Evolutionary conservation across 1,140 invertebrate species (phyloP).

Genomic region (Myzus persicae): DNA sequence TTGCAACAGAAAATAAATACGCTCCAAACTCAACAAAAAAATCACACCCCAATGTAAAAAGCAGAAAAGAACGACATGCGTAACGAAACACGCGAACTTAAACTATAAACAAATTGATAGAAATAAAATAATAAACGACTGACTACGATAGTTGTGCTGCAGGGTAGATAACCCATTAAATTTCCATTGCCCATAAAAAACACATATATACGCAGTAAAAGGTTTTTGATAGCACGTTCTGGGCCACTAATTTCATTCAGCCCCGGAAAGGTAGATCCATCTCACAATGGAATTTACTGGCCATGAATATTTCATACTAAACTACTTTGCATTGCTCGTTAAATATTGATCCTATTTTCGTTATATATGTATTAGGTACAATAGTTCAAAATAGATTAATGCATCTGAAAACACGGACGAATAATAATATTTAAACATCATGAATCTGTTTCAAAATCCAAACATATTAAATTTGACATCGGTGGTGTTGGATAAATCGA

Average conservation of each 20-base stretch:
- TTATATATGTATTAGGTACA: too few relatives aligned
- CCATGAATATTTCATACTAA: constrained; percentile 36
- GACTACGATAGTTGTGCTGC: neutral
- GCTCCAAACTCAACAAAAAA: neutral
- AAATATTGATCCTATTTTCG: constrained; percentile 1
- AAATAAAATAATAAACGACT: constrained; percentile 40
- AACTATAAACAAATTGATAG: constrained; percentile 20
- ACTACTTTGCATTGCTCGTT: neutral
- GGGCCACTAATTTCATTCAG: constrained; percentile 29
- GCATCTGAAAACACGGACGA: neutral
- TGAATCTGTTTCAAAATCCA: neutral
- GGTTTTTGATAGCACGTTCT: constrained; percentile 32
- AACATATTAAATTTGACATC: neutral
- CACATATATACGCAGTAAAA: neutral
- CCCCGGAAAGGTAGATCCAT: constrained; percentile 19
- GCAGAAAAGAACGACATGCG: neutral
- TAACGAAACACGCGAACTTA: neutral
- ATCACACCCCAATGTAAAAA: neutral
- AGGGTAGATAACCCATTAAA: constrained; percentile 7
- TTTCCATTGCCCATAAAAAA: constrained; percentile 40
- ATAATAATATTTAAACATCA: neutral
- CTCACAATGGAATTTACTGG: constrained; percentile 15
- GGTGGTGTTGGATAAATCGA: neutral
- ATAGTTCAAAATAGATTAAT: neutral
- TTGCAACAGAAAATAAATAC: neutral